Evolutionary conservation across 1,140 invertebrate species (phyloP).

Genomic region (Drosophila kepulauana): DNA sequence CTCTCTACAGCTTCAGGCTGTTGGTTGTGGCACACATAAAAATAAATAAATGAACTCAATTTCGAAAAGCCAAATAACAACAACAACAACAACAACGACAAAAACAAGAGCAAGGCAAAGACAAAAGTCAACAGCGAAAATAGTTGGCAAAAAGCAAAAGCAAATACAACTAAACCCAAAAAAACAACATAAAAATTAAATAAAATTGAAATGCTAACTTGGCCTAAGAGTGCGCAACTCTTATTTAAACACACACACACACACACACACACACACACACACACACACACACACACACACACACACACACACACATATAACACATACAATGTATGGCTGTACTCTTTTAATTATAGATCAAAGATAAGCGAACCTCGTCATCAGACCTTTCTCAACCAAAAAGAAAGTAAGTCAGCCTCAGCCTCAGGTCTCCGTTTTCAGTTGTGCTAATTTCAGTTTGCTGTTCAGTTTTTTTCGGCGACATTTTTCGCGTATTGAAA

Average conservation of each 20-base stretch:
- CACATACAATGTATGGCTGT: background rate
- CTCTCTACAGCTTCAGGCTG: background rate
- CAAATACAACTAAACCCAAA: conserved; percentile 1
- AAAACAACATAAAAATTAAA: conserved; percentile 23
- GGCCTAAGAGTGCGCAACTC: conserved; percentile 4
- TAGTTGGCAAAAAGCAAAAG: conserved; percentile 25
- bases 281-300: background rate
- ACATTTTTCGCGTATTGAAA: conserved; percentile 48
- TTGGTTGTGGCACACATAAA: conserved; percentile 41
- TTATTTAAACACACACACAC: conserved; percentile 1
- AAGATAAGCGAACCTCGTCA: conserved; percentile 14
- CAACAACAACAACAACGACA: too few species aligned
- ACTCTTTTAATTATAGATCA: conserved; percentile 21
- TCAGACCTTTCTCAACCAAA: conserved; percentile 74
- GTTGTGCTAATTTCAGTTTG: conserved; percentile 10
- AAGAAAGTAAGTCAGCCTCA: conserved; percentile 70
- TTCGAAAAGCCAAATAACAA: conserved; percentile 29
- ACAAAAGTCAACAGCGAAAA: conserved; percentile 43
- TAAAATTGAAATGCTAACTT: conserved; percentile 22
- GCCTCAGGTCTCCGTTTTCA: conserved; percentile 12
- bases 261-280: too few species aligned
- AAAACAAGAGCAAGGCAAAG: conserved; percentile 18
- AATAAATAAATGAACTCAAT: conserved; percentile 72
- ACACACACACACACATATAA: background rate
- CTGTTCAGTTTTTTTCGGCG: background rate